Conservation (phyloP, 37 sponge, comb jelly and placozoan species). For the Beroe forskalii region DNA sequence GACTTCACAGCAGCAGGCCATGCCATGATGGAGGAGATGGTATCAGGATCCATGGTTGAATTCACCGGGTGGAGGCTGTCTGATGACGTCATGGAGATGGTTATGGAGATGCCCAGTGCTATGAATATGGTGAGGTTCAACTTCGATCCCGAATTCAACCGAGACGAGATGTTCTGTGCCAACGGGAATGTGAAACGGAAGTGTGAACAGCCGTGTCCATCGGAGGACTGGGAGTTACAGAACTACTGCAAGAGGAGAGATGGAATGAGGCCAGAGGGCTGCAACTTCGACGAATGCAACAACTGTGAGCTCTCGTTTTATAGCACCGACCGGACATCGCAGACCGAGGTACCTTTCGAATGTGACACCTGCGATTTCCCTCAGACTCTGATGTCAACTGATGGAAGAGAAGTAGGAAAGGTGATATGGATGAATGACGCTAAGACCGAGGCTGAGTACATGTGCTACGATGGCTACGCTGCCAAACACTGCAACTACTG, state of each 20-base stretch:
- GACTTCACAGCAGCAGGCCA: background rate
- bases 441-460: background rate
- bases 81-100: background rate
- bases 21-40: slow-evolving; percentile 10
- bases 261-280: background rate
- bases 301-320: background rate
- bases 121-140: background rate
- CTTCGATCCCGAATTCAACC: background rate
- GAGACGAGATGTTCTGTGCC: slow-evolving; percentile 4
- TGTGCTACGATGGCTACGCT: background rate
- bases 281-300: slow-evolving; percentile 17
- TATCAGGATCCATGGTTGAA: background rate
- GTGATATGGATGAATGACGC: background rate
- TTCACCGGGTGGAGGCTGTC: slow-evolving; percentile 4
- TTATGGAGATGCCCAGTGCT: background rate
- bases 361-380: slow-evolving; percentile 25
- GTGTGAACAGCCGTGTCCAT: background rate
- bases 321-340: background rate
- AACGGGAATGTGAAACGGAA: slow-evolving; percentile 7
- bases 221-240: background rate
- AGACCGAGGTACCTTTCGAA: background rate
- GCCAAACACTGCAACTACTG: background rate
- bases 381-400: background rate
- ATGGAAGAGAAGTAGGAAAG: background rate
- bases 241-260: background rate